A percentile compares a stretch with the other conserved stretches of the same genome.
Evolutionary conservation across 2,888 invertebrate genomes (phyloP).

Genomic region (Caenorhabditis becei): DNA sequence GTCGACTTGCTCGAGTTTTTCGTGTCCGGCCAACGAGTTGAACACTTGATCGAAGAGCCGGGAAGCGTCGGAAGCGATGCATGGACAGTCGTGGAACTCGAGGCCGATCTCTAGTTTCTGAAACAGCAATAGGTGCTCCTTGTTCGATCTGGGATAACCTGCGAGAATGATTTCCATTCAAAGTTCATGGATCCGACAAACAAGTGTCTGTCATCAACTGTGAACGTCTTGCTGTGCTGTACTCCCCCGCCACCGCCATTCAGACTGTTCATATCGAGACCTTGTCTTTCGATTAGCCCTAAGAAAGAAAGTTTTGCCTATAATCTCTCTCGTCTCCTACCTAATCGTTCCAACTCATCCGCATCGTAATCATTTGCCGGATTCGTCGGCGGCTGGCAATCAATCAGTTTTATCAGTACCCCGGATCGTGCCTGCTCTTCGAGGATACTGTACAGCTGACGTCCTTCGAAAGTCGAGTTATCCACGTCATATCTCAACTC

Average conservation of each 20-base stretch:
- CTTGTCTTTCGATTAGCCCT: slow-evolving; percentile 52
- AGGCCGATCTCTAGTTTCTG: slow-evolving; percentile 62
- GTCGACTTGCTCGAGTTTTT: slow-evolving; percentile 36
- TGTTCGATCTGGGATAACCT: slow-evolving; percentile 24
- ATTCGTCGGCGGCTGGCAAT: slow-evolving; percentile 46
- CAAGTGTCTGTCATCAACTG: slow-evolving; percentile 52
- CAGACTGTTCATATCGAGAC: slow-evolving; percentile 55
- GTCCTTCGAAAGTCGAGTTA: slow-evolving; percentile 59
- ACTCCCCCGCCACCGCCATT: slow-evolving; percentile 61
- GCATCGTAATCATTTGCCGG: slow-evolving; percentile 56
- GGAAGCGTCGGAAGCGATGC: slow-evolving; percentile 50
- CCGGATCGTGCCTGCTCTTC: slow-evolving; percentile 42
- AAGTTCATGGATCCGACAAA: slow-evolving; percentile 60
- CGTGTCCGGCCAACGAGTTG: slow-evolving; percentile 42
- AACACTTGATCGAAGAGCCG: slow-evolving; percentile 49
- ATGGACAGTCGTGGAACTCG: slow-evolving; percentile 54
- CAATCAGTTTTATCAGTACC: slow-evolving; percentile 45
- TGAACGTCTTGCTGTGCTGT: slow-evolving; percentile 59
- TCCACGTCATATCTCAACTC: slow-evolving; percentile 56
- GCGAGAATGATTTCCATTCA: slow-evolving; percentile 61
- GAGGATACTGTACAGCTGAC: slow-evolving; percentile 35
- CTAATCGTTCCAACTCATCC: slow-evolving; percentile 42
- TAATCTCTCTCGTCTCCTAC: not conserved
- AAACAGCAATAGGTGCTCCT: not conserved
- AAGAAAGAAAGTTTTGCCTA: too few species aligned